phyloP scores from a whole-genome alignment of 2,113 vertebrate species.

The Podarcis muralis region DNA sequence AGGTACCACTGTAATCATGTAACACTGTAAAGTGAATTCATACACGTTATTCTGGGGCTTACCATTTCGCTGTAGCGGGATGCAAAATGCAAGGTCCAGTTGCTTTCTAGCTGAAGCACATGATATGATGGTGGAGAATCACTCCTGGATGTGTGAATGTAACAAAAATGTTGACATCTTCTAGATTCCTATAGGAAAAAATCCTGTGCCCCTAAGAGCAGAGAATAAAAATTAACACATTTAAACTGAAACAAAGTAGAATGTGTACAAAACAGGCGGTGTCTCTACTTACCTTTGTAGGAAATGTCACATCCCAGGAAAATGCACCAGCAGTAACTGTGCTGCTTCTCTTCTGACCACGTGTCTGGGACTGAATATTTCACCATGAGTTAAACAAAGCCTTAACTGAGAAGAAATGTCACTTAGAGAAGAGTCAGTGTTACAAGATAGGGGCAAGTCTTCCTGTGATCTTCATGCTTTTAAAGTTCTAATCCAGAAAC shows the following conservation, averaged over 20 bases:
- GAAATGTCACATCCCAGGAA: background rate
- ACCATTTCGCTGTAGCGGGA: background rate
- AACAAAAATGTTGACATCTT: background rate
- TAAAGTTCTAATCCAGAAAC: no score
- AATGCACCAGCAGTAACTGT: background rate
- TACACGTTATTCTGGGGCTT: background rate
- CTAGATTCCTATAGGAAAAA: background rate
- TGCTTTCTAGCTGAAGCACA: background rate
- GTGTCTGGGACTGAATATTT: background rate
- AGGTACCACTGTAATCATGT: no score
- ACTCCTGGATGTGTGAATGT: background rate
- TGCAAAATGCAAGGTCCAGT: background rate
- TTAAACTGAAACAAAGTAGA: background rate
- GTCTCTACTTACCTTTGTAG: background rate
- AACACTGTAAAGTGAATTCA: no score
- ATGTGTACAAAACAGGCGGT: background rate
- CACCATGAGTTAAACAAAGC: background rate
- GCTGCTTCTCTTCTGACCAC: background rate
- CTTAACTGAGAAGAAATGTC: no score
- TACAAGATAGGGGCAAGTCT: no score
- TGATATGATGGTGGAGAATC: background rate
- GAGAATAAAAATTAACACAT: background rate
- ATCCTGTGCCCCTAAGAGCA: background rate
- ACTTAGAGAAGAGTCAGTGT: no score
- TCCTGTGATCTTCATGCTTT: no score